Percentiles rank a stretch among this genome's conserved stretches.
phyloP scores from a whole-genome alignment of 2,113 vertebrate species.

The Stercorarius parasiticus region DNA sequence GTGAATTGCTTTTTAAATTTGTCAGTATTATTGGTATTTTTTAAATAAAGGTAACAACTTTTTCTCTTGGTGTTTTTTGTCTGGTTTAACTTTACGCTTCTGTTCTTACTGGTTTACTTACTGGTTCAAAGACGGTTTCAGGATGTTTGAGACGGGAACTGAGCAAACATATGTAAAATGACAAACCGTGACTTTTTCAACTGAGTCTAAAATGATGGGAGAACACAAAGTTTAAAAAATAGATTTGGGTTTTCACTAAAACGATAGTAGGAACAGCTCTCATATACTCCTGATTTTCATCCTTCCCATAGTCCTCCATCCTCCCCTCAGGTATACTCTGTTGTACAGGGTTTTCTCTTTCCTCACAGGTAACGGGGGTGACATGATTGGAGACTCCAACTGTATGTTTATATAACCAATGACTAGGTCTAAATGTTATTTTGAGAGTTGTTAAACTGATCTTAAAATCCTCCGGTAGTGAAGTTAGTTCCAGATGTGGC shows the following conservation, averaged over 20 bases:
- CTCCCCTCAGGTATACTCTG: too few species aligned
- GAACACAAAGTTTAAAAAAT: not conserved
- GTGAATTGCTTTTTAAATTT: constrained; percentile 78
- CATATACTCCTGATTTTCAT: not conserved
- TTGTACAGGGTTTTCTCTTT: rapidly evolving
- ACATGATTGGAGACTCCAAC: not conserved
- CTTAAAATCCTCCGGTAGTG: not conserved
- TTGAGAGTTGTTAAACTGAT: not conserved
- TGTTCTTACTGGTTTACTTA: not conserved
- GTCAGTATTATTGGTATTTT: constrained; percentile 83
- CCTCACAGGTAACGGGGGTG: not conserved
- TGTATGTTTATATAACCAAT: not conserved
- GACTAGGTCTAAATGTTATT: not conserved
- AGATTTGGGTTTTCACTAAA: not conserved
- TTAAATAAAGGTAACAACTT: constrained; percentile 80
- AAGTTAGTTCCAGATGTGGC: not conserved
- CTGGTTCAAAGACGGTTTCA: not conserved
- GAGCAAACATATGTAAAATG: not conserved
- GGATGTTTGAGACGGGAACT: not conserved
- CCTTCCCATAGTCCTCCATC: not conserved
- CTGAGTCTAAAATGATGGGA: not conserved
- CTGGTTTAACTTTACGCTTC: not conserved
- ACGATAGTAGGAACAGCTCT: not conserved
- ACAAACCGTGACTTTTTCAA: not conserved
- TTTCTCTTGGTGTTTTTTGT: constrained; percentile 31